These are phyloP conservation scores for Petrolisthes manimaculis DNA, from an alignment of 2,888 invertebrate genomes.

Conservation along the genomic window DNA sequence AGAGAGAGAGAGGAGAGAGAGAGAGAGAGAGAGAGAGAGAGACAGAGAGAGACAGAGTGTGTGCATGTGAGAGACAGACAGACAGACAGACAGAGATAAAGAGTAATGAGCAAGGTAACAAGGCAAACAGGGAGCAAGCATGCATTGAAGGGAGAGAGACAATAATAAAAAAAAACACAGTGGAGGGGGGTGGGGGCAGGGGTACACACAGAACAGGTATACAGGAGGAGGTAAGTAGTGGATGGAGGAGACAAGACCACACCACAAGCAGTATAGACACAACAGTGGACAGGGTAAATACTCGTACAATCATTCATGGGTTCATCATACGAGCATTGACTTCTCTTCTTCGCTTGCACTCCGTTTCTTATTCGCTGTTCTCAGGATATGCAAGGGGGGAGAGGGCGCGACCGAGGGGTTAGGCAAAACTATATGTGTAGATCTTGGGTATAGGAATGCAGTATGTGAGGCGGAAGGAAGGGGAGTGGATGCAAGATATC, in stretches of 20 bases:
- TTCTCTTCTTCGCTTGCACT: no score
- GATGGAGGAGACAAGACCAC: not conserved
- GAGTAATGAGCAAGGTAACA: not conserved
- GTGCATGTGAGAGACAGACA: not conserved
- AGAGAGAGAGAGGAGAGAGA: constrained; percentile 25
- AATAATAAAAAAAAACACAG: not conserved
- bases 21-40: constrained; percentile 23
- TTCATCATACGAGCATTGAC: no score
- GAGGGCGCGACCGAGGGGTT: no score
- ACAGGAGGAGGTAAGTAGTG: not conserved
- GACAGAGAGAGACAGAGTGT: not conserved
- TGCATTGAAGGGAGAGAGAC: not conserved
- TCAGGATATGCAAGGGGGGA: no score
- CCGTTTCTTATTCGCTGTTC: no score
- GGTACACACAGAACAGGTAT: not conserved
- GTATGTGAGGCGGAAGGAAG: no score
- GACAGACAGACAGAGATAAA: not conserved
- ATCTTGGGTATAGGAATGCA: no score
- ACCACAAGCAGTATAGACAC: not conserved
- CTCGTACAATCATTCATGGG: no score
- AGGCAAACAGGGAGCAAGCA: not conserved
- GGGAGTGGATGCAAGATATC: no score
- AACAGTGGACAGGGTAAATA: not conserved
- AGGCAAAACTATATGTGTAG: no score
- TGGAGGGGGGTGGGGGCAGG: not conserved